phyloP scores from a whole-genome alignment of 2,888 invertebrate genomes.

The Magallana nippona region DNA sequence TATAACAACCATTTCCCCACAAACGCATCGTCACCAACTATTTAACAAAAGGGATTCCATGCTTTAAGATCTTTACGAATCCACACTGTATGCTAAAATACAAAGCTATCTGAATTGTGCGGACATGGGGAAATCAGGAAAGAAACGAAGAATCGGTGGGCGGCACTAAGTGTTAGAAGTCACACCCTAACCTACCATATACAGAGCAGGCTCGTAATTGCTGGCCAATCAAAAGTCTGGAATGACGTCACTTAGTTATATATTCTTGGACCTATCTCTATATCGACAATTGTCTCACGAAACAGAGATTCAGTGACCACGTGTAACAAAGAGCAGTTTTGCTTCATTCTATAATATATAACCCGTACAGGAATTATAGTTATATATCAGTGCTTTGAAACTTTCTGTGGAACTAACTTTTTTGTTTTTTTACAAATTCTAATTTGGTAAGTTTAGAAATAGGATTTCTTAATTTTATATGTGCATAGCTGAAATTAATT shows the following conservation, averaged over 20 bases:
- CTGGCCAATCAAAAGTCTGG: conserved; percentile 24
- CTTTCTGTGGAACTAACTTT: not conserved
- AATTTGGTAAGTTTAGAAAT: too few species aligned
- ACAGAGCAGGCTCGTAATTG: not conserved
- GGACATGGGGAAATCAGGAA: too few species aligned
- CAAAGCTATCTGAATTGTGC: too few species aligned
- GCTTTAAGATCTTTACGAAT: too few species aligned
- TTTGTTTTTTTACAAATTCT: not conserved
- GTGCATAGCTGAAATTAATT: too few species aligned
- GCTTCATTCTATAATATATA: not conserved
- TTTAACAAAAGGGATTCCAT: too few species aligned
- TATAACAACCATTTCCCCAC: not conserved
- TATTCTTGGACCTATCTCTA: conserved; percentile 31
- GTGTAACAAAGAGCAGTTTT: not conserved
- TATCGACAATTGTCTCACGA: conserved; percentile 35
- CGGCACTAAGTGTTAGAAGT: not conserved
- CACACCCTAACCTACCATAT: conserved; percentile 14
- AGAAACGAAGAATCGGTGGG: not conserved
- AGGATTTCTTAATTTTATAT: too few species aligned
- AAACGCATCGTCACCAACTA: not conserved
- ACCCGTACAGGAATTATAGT: not conserved
- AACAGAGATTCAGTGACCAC: conserved; percentile 23
- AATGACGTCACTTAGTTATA: conserved; percentile 24
- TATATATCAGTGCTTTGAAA: not conserved
- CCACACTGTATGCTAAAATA: too few species aligned